These are phyloP conservation scores for Lottia scabra DNA, from an alignment of 2,888 invertebrate species.

Conservation along the genomic window DNA sequence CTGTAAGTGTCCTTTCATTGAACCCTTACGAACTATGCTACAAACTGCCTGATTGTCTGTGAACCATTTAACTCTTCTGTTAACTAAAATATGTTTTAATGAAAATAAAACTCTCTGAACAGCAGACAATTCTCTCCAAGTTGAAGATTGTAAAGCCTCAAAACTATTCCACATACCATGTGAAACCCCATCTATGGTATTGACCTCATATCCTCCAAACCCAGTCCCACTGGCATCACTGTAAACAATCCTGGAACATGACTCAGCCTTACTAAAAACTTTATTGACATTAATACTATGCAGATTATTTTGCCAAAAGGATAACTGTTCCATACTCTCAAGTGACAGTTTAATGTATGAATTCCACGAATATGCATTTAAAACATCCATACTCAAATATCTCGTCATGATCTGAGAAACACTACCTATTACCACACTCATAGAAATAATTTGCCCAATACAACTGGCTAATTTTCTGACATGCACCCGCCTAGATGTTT, in stretches of 20 bases:
- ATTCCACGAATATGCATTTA: background rate
- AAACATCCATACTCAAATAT: background rate
- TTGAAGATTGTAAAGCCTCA: constrained; percentile 28
- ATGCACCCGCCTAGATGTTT: background rate
- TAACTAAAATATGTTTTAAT: constrained; percentile 17
- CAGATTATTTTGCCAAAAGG: too few species aligned
- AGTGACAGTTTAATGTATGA: too few species aligned
- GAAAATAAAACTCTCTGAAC: constrained; percentile 25
- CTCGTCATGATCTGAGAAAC: background rate
- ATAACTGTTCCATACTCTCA: too few species aligned
- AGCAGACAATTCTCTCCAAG: constrained; percentile 29
- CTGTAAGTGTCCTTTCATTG: background rate
- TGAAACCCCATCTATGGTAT: constrained; percentile 14
- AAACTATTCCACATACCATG: constrained; percentile 27
- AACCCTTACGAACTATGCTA: background rate
- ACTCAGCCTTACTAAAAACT: background rate
- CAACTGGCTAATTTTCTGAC: background rate
- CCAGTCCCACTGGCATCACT: background rate
- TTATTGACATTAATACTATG: too few species aligned
- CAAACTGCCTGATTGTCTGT: constrained; percentile 17
- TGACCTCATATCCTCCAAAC: background rate
- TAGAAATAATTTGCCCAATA: background rate
- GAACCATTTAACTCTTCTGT: constrained; percentile 25
- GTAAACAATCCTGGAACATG: background rate
- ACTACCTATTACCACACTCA: background rate